Conservation (phyloP, 2,888 invertebrate species). For the Agrochola macilenta region DNA sequence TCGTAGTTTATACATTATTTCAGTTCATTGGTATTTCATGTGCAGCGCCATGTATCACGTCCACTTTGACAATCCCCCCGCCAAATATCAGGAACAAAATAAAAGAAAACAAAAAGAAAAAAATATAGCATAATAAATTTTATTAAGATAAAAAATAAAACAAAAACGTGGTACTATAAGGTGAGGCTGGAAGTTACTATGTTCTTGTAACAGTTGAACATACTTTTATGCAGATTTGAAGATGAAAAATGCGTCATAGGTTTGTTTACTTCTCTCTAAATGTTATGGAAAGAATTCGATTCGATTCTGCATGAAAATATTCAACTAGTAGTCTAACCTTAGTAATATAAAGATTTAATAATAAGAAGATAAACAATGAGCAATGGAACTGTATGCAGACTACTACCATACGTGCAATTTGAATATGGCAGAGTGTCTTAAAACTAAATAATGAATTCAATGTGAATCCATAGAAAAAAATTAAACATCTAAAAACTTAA, state of each 20-base stretch:
- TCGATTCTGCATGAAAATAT: conserved; percentile 72
- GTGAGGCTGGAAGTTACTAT: conserved; percentile 76
- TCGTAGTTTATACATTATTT: conserved; percentile 76
- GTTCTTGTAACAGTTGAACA: conserved; percentile 68
- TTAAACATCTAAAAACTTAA: conserved; percentile 70
- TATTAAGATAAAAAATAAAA: conserved; percentile 79
- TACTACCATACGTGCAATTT: conserved; percentile 81
- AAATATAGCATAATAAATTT: conserved; percentile 79
- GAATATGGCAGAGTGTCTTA: conserved; percentile 69
- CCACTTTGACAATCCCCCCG: conserved; percentile 89
- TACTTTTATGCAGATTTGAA: conserved; percentile 72
- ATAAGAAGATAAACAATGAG: conserved; percentile 72
- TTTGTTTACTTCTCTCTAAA: conserved; percentile 26
- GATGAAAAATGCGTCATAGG: conserved; percentile 51
- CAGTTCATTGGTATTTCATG: conserved; percentile 81
- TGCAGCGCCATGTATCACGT: conserved; percentile 88
- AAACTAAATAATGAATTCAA: conserved; percentile 75
- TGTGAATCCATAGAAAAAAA: conserved; percentile 76
- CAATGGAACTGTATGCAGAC: conserved; percentile 79
- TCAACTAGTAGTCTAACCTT: conserved; percentile 62
- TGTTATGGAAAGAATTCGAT: conserved; percentile 28
- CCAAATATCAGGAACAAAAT: conserved; percentile 78
- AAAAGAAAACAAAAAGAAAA: conserved; percentile 76
- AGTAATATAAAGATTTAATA: conserved; percentile 69
- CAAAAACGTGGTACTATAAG: conserved; percentile 76